Conservation (phyloP, 2,888 invertebrate genomes). For the Drosophila neotestacea region DNA sequence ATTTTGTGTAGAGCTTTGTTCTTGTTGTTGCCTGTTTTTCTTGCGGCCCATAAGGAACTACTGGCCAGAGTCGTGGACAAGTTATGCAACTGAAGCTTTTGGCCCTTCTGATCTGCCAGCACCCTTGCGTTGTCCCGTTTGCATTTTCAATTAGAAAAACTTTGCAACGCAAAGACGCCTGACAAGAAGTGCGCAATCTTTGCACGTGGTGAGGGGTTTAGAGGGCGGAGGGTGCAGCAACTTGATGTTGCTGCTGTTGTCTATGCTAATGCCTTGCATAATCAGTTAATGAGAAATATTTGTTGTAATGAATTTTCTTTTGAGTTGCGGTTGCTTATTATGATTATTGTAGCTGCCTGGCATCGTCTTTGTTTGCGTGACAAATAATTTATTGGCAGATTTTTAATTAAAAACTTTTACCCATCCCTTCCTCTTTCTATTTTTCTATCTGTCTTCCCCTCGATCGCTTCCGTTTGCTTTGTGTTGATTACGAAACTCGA, state of each 20-base stretch:
- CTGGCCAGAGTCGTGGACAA: slow-evolving; percentile 32
- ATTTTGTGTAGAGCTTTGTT: slow-evolving; percentile 54
- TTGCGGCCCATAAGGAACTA: slow-evolving; percentile 41
- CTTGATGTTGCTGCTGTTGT: slow-evolving; percentile 55
- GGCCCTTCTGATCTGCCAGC: slow-evolving; percentile 35
- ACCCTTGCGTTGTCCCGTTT: slow-evolving; percentile 50
- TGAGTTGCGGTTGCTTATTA: slow-evolving; percentile 60
- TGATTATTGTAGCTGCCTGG: slow-evolving; percentile 44
- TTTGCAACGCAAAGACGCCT: slow-evolving; percentile 65
- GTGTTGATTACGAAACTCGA: slow-evolving; percentile 42
- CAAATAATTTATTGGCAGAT: slow-evolving; percentile 79
- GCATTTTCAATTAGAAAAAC: slow-evolving; percentile 80
- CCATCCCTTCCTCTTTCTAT: neutral
- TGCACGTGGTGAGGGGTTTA: neutral
- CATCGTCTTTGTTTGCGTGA: slow-evolving; percentile 59
- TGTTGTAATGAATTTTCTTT: slow-evolving; percentile 77
- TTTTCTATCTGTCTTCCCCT: neutral
- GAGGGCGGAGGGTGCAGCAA: slow-evolving; percentile 30
- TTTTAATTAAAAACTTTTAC: slow-evolving; percentile 73
- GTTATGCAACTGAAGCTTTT: slow-evolving; percentile 42
- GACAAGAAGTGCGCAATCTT: slow-evolving; percentile 61
- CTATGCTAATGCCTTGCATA: slow-evolving; percentile 75
- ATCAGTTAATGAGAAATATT: slow-evolving; percentile 80
- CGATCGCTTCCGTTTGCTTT: slow-evolving; percentile 5
- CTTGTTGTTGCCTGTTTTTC: slow-evolving; percentile 9